Evolutionary conservation across 2,888 invertebrate genomes (phyloP), one percentile per base, ranked within the genome.

Genomic region (Cosmia pyralina): DNA sequence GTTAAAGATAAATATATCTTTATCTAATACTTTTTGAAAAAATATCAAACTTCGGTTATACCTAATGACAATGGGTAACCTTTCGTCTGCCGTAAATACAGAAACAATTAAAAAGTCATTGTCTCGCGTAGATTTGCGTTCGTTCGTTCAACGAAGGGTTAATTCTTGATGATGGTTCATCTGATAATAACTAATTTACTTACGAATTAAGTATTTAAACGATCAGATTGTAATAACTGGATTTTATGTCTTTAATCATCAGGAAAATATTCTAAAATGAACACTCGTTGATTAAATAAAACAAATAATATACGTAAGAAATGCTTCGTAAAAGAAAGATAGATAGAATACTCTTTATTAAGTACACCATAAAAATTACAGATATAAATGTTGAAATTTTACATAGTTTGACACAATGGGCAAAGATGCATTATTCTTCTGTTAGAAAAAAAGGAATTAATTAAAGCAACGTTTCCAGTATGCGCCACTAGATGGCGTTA

Each of bases 401-500:
- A 28, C 3, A 28, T 28, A 3, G 28, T 1, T 1, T 28, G 28
- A 28, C 28, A 28, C 28, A 28, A 28, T 28, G 28, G 28, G 28
- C 28, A 28, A 38, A 38, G 2, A 38, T 4, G 15, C 15, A 58
- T 34, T 38, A 4, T 38, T 38, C 38, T 38, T 38, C 5, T 38
- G 38, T 38, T 38, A 38, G 5, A 19, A 72, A 57, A 50, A 69
- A 50, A 50, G 0, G 1, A 55, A 53, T 11, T 55, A 67, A 11
- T 44, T 8, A 46, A 48, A 44, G 17, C n/a, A 15, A 1, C 3
- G 34, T 58, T 58, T 62, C 74, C 10, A 5, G 8, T n/a, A 38
- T 13, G 15, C 34, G n/a, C 22, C 1, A 66, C 70, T 74, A 81
- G 82, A 81, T 81, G 81, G 82, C 79, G 79, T 46, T 72, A 75